phyloP scores from a whole-genome alignment of 2,113 vertebrate genomes.

The Turdus rufiventris region DNA sequence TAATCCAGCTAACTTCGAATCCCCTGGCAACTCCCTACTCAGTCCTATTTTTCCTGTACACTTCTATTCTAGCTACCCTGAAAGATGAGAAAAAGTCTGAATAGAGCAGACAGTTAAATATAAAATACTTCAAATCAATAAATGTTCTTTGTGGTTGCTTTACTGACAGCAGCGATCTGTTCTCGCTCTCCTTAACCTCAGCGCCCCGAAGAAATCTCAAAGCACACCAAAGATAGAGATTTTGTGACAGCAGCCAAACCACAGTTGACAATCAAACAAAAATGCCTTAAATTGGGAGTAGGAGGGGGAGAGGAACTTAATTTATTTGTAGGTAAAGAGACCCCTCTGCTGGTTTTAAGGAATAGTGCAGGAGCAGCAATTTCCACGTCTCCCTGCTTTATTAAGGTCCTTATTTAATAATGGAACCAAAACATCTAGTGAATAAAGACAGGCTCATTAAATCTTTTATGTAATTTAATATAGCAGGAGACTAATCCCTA shows the following conservation, averaged over 20 bases:
- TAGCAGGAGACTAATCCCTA: not conserved
- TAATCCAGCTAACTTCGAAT: not conserved
- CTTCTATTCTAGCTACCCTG: not conserved
- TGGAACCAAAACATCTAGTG: not conserved
- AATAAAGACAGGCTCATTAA: slow-evolving; percentile 7
- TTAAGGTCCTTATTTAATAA: not conserved
- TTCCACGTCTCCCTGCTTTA: not conserved
- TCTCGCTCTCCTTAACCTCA: slow-evolving; percentile 48
- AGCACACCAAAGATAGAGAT: slow-evolving; percentile 13
- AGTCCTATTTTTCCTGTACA: not conserved
- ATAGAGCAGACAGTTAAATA: slow-evolving; percentile 33
- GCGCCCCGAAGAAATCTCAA: slow-evolving; percentile 16
- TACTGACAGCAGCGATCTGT: slow-evolving; percentile 46
- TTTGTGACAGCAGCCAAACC: slow-evolving; percentile 13
- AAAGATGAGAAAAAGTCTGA: not conserved
- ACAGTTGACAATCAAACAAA: slow-evolving; percentile 34
- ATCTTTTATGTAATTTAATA: slow-evolving; percentile 12
- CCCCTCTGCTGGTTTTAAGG: slow-evolving; percentile 46
- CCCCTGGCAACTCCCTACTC: not conserved
- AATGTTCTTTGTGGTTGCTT: slow-evolving; percentile 37
- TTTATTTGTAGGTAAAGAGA: not conserved
- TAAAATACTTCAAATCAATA: slow-evolving; percentile 55
- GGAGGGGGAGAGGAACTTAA: not conserved
- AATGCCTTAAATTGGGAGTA: not conserved
- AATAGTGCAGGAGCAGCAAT: not conserved